Conservation (phyloP, 2,113 vertebrate genomes). For the Opisthocomus hoazin region DNA sequence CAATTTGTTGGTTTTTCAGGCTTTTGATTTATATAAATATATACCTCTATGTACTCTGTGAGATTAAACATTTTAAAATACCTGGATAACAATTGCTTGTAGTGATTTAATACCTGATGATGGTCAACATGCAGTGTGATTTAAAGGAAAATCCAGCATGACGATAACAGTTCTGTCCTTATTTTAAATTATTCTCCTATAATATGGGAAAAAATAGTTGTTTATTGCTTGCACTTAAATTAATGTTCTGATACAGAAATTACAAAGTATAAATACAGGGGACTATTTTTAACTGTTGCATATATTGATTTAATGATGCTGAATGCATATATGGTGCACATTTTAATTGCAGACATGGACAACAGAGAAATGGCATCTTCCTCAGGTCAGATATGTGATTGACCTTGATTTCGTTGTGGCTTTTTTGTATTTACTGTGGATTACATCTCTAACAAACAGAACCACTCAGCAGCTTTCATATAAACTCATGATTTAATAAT, state of each 20-base stretch:
- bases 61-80: background rate
- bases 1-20: background rate
- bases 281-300: background rate
- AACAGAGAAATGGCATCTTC: constrained; percentile 63
- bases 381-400: constrained; percentile 68
- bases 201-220: background rate
- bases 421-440: constrained; percentile 47
- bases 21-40: background rate
- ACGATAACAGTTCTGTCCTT: background rate
- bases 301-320: background rate
- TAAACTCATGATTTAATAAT: constrained; percentile 53
- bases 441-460: constrained; percentile 57
- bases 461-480: constrained; percentile 19
- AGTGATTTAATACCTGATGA: background rate
- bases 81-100: background rate
- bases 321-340: constrained; percentile 40
- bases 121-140: background rate
- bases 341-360: constrained; percentile 65
- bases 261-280: background rate
- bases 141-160: background rate
- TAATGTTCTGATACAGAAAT: background rate
- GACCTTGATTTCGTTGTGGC: constrained; percentile 62
- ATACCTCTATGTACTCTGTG: background rate
- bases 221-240: background rate
- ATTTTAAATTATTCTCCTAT: background rate